Evolutionary conservation across 2,797 vertebrate genomes (phyloP), one percentile per base, ranked within the genome.

Genomic region (Fringilla coelebs): DNA sequence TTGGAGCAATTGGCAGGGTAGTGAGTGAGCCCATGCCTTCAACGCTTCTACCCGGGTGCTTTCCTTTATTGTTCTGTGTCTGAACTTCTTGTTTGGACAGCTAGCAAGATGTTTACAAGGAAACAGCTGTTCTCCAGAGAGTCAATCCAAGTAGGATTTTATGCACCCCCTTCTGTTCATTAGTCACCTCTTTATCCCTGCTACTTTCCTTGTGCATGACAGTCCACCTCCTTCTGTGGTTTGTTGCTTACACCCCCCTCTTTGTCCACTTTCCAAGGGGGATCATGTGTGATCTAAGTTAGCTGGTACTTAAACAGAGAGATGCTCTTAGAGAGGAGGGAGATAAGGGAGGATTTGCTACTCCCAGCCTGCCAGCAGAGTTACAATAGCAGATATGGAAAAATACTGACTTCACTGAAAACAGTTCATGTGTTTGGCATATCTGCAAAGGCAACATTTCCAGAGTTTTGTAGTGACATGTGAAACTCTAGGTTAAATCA

Each of bases 61-160:
- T 84, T 85, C 86, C 91, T 94, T 95, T 95, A 57, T 94, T 96
- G 92, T 95, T 94, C 94, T 88, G 51, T 72, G 67, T 90, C 95
- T 96, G 88, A 95, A 94, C 84, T 94, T 95, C 90, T 96, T 97
- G 94, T 96, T 96, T 97, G 97, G 96, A 96, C 89, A 95, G 94
- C 93, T 96, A 96, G 90, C 90, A 90, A 97, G 96, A 96, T 96
- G 95, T 97, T 97, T 97, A 97, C 92, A 96, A 91, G 94, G 95
- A 94, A 94, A 94, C 97, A 97, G 95, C 96, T 97, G 95, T 93
- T 96, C 97, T 96, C 95, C 83, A 95, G 96, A 92, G 95, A 96
- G 82, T 82, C 93, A 94, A 54, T 97, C 96, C 96, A 95, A 97
- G 93, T 54, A 96, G 93, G 93, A 93, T 96, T 97, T 95, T 89